Percentiles rank a stretch among this genome's conserved stretches.
phyloP scores from a whole-genome alignment of 2,113 vertebrate species.

The Hemibagrus wyckioides region DNA sequence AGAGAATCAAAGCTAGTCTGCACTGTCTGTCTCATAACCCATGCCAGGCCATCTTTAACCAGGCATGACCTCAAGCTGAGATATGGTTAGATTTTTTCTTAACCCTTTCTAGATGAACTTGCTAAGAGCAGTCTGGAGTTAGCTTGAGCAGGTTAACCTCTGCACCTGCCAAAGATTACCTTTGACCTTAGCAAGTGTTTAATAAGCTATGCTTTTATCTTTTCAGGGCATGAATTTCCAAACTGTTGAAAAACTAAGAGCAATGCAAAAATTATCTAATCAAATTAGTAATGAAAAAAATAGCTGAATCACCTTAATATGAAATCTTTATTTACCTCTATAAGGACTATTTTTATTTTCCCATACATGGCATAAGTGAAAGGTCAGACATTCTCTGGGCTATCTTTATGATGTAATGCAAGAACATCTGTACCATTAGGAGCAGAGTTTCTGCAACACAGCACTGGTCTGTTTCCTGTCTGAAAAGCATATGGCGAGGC shows the following conservation, averaged over 20 bases:
- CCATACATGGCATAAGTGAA: constrained; percentile 4
- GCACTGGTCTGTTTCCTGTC: constrained; percentile 33
- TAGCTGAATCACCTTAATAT: neutral
- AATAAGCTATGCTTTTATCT: constrained; percentile 5
- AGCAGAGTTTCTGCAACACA: constrained; percentile 16
- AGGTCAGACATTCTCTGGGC: neutral
- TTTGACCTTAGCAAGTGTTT: constrained; percentile 33
- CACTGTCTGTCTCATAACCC: constrained; percentile 59
- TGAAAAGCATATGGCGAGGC: constrained; percentile 33
- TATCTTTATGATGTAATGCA: constrained; percentile 33
- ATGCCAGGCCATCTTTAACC: constrained; percentile 27
- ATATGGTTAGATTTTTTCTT: constrained; percentile 35
- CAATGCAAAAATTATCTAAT: neutral
- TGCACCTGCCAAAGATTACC: constrained; percentile 41
- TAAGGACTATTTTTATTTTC: neutral
- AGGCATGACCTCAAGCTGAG: constrained; percentile 33
- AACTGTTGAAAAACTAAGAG: neutral
- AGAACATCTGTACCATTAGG: constrained; percentile 39
- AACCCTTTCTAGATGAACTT: constrained; percentile 24
- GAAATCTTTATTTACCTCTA: neutral
- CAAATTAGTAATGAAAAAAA: too few species aligned
- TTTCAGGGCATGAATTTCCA: neutral
- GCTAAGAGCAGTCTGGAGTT: constrained; percentile 33
- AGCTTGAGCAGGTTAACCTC: constrained; percentile 44
- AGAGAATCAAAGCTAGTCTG: constrained; percentile 60